Conservation (phyloP, 1,140 invertebrate species). For the Hermatobates lingyangjiaoensis region DNA sequence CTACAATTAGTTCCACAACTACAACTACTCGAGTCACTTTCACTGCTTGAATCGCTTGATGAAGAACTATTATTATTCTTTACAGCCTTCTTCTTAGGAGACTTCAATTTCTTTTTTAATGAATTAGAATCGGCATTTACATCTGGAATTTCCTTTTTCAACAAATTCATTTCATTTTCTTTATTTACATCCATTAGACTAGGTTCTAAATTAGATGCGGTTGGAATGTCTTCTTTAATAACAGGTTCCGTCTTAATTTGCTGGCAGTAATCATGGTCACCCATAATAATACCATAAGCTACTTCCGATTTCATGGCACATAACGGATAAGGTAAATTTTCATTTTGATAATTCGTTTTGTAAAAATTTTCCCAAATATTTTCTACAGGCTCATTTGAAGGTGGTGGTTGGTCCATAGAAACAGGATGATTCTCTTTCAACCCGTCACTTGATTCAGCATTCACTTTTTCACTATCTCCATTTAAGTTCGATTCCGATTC, state of each 20-base stretch:
- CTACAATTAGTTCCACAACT: conserved; percentile 62
- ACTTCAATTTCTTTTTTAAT: conserved; percentile 23
- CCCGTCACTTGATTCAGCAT: neutral
- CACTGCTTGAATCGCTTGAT: conserved; percentile 49
- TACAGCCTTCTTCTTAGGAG: conserved; percentile 26
- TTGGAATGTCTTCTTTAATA: conserved; percentile 11
- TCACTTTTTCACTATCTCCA: neutral
- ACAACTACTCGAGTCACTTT: conserved; percentile 51
- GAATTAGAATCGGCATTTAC: neutral
- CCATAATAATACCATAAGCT: conserved; percentile 15
- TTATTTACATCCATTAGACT: conserved; percentile 11
- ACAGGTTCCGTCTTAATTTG: conserved; percentile 5
- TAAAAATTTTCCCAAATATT: conserved; percentile 63
- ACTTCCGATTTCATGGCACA: conserved; percentile 13
- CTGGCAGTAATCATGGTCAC: conserved; percentile 41
- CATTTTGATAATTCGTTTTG: conserved; percentile 11
- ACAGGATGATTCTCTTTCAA: neutral
- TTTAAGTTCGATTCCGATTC: neutral
- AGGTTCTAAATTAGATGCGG: conserved; percentile 5
- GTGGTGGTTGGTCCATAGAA: neutral
- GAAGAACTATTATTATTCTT: conserved; percentile 26
- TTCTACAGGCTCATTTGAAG: neutral
- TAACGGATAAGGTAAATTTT: conserved; percentile 11
- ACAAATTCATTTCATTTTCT: neutral
- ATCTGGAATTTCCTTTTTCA: neutral